These are phyloP conservation scores for rabbit (Oryctolagus cuniculus) DNA, from an alignment of 2,113 vertebrate genomes.

Conservation along the genomic window DNA sequence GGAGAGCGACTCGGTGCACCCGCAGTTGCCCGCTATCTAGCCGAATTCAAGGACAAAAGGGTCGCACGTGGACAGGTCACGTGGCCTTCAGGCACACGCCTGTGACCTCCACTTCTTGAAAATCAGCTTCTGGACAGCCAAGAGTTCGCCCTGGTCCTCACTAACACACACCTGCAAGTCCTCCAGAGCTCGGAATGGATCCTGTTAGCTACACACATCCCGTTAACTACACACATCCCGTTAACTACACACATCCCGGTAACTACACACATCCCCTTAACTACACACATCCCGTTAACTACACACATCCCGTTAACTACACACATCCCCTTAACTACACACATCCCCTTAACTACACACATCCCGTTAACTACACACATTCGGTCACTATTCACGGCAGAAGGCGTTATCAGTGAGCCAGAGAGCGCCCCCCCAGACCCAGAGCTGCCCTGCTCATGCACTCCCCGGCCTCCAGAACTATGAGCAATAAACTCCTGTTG, in stretches of 20 bases:
- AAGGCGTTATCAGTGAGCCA: not conserved
- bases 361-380: no score
- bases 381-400: no score
- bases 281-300: no score
- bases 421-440: not conserved
- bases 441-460: not conserved
- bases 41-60: not conserved
- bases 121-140: not conserved
- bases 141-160: not conserved
- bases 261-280: no score
- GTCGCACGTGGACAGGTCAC: accelerated
- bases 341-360: no score
- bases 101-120: not conserved
- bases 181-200: not conserved
- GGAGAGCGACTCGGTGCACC: accelerated
- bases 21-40: not conserved
- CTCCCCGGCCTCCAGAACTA: not conserved
- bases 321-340: no score
- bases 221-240: no score
- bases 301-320: no score
- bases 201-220: not conserved
- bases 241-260: no score
- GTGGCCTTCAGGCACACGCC: not conserved
- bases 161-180: not conserved
- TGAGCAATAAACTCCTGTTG: not conserved